Base-by-base conservation (phyloP, 2,113 vertebrate species). In the Pongo abelii region DNA sequence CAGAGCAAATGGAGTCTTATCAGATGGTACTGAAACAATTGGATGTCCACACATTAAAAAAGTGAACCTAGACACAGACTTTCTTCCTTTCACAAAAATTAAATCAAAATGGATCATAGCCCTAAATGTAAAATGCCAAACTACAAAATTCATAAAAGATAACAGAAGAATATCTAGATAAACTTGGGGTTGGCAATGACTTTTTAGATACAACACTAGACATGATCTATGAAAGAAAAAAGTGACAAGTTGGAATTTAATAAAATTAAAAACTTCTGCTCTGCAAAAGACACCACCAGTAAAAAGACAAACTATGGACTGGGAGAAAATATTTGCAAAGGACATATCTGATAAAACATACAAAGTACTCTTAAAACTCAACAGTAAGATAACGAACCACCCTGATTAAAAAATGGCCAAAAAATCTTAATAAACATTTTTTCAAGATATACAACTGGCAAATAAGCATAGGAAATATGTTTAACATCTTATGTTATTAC, bases 301-400 rank as follows among this genome's bases (percentile, higher is more conserved):
- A 55, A 74, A 75, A 85, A 52, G 32, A 89, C 22, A 70, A 94
- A n/a, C 7, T 3, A 12, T 2, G 40, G n/a, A 61, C 8, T 18
- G n/a, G 30, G 46, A 95, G 12, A 84, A 89, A 97, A 67, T 38
- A 93, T 70, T 85, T 91, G 38, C 43, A 75, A 81, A 90, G 80
- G 35, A 50, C 11, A 23, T n/a, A 43, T n/a, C 55, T 85, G 74
- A 84, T 88, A 57, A 75, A 80, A 81, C 48, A 72, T 40, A 32
- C 16, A 48, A 86, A 86, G 35, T 20, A 61, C 23, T 48, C 40
- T n/a, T 74, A 77, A 93, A 72, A 89, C 38, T 74, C 61, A 81
- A 74, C 43, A 35, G 23, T 27, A 75, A 95, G 40, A 75, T 92
- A 90, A 93, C 23, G 14, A 69, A 69, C 13, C 57, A 32, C 32